These are phyloP conservation scores for Theristus sp. DNA, from an alignment of 2,888 invertebrate species.

Conservation along the genomic window DNA sequence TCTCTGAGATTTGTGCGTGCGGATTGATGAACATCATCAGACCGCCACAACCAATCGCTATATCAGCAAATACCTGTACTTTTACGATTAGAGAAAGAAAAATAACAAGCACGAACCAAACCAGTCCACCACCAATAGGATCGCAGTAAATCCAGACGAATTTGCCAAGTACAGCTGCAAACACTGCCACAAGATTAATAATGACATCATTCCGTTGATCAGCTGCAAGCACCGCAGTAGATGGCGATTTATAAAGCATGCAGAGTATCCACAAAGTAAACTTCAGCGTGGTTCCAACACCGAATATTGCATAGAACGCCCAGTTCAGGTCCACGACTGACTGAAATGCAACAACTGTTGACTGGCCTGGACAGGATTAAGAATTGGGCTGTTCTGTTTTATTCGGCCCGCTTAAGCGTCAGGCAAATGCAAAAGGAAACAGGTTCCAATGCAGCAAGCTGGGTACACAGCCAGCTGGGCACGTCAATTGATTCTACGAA, in stretches of 20 bases:
- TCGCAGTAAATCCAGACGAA: conserved; percentile 25
- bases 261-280: conserved; percentile 1
- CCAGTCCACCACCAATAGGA: conserved; percentile 30
- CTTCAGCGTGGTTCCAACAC: conserved; percentile 1
- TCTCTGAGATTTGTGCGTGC: too few relatives aligned
- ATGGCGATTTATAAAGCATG: background rate
- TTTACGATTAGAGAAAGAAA: too few relatives aligned
- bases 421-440: too few relatives aligned
- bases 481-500: too few relatives aligned
- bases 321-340: background rate
- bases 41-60: background rate
- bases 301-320: conserved; percentile 1
- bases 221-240: conserved; percentile 16
- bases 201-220: conserved; percentile 33
- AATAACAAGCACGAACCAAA: background rate
- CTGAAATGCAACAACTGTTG: too few relatives aligned
- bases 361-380: too few relatives aligned
- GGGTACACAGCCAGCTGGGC: too few relatives aligned
- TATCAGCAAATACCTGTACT: background rate
- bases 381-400: too few relatives aligned
- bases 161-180: conserved; percentile 27
- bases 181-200: conserved; percentile 29
- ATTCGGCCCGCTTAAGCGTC: too few relatives aligned
- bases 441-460: too few relatives aligned
- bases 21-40: too few relatives aligned